phyloP scores from a whole-genome alignment of 2,797 vertebrate genomes.

The Aulostomus chinensis region DNA sequence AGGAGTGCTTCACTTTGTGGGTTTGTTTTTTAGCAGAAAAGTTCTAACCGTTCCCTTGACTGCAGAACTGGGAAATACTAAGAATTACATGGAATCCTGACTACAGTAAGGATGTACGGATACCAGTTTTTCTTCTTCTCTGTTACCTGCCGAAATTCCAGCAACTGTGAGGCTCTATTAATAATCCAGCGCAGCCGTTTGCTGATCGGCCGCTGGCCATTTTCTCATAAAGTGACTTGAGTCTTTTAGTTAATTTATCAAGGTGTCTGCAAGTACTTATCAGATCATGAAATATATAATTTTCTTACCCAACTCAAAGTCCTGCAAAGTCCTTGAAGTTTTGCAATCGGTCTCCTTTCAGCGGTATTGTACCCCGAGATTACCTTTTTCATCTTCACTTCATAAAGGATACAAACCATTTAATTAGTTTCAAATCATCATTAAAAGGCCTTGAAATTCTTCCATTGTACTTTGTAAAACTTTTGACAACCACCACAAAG shows the following conservation, averaged over 20 bases:
- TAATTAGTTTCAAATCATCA: constrained; percentile 12
- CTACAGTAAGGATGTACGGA: too few species aligned
- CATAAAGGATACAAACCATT: neutral
- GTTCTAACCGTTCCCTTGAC: too few species aligned
- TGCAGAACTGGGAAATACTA: too few species aligned
- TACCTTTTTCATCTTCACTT: too few species aligned
- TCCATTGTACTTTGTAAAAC: constrained; percentile 19
- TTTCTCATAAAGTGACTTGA: constrained; percentile 15
- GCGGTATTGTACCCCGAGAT: neutral
- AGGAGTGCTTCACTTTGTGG: too few species aligned
- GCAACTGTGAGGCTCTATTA: too few species aligned
- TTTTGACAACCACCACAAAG: neutral
- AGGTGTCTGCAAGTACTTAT: constrained; percentile 9
- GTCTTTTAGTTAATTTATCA: constrained; percentile 12
- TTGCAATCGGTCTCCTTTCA: constrained; percentile 14
- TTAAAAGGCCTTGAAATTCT: constrained; percentile 23
- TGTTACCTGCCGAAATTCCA: too few species aligned
- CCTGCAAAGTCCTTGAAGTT: constrained; percentile 26
- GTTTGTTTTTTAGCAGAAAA: too few species aligned
- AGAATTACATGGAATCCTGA: too few species aligned
- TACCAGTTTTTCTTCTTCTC: too few species aligned
- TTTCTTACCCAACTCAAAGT: constrained; percentile 15
- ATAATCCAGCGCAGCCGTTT: too few species aligned
- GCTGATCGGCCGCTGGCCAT: constrained; percentile 1
- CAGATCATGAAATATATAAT: constrained; percentile 17